These are phyloP conservation scores for Harpagoxenus sublaevis DNA, from an alignment of 2,888 invertebrate genomes.

Conservation along the genomic window DNA sequence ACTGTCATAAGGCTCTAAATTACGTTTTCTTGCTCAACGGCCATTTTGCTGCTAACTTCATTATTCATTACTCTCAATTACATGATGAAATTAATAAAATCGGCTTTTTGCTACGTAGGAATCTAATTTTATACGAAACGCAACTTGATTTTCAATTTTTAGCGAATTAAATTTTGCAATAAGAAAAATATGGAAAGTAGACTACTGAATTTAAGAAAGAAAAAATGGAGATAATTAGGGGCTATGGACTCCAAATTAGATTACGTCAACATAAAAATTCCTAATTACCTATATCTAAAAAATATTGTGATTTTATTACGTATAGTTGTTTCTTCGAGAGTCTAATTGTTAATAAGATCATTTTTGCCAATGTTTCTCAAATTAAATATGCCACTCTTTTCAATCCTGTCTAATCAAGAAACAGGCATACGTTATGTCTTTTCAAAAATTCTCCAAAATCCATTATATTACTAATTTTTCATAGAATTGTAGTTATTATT, in stretches of 20 bases:
- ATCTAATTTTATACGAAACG: constrained; percentile 15
- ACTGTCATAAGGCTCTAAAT: constrained; percentile 21
- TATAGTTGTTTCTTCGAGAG: background rate
- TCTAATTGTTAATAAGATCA: background rate
- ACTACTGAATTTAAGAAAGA: background rate
- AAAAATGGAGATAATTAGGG: background rate
- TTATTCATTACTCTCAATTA: constrained; percentile 19
- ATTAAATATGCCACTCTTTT: constrained; percentile 3
- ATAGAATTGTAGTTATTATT: background rate
- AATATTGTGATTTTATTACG: background rate
- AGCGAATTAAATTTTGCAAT: background rate
- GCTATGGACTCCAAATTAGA: background rate
- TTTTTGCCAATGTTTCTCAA: background rate
- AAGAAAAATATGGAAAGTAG: background rate
- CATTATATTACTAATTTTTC: background rate
- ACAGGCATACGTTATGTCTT: background rate
- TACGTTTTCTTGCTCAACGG: constrained; percentile 5
- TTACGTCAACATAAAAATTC: background rate
- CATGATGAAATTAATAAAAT: background rate
- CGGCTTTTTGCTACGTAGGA: background rate
- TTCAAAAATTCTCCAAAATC: background rate
- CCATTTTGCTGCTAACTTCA: constrained; percentile 28
- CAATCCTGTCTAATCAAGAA: background rate
- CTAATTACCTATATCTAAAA: background rate
- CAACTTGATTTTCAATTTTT: background rate